Evolutionary conservation across 2,888 invertebrate species (phyloP).

Genomic region (Choristoneura rosaceana): DNA sequence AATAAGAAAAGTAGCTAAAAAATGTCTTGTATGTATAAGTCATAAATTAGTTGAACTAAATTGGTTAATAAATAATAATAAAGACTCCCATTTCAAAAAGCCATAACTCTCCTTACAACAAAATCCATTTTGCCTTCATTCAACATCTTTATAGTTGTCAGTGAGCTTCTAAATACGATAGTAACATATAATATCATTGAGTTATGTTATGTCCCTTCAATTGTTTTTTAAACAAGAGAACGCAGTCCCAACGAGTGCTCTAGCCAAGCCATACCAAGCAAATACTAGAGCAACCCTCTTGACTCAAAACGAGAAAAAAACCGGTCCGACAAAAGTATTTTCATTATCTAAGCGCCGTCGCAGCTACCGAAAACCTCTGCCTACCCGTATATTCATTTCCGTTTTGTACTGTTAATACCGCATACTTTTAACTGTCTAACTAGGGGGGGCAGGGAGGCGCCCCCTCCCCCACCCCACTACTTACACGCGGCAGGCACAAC

Average conservation of each 20-base stretch:
- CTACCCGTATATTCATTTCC: conserved; percentile 85
- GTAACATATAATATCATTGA: too few species aligned
- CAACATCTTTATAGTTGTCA: too few species aligned
- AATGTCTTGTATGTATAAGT: too few species aligned
- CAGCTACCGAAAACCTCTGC: conserved; percentile 79
- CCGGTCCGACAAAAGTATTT: conserved; percentile 70
- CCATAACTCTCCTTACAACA: too few species aligned
- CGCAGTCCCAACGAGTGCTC: background rate
- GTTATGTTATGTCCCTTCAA: background rate
- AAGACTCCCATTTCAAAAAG: too few species aligned
- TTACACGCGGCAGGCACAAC: conserved; percentile 85
- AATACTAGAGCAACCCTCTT: conserved; percentile 31
- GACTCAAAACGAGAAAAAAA: conserved; percentile 66
- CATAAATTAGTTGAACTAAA: too few species aligned
- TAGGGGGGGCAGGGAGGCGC: conserved; percentile 69
- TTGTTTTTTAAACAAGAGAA: background rate
- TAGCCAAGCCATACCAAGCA: conserved; percentile 5
- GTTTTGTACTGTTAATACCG: conserved; percentile 82
- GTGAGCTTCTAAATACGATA: too few species aligned
- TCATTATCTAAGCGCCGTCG: conserved; percentile 80
- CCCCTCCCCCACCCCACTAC: conserved; percentile 74
- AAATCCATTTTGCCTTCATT: too few species aligned
- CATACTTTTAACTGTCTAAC: conserved; percentile 86
- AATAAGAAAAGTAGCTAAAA: too few species aligned
- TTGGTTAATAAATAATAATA: too few species aligned